phyloP scores from a whole-genome alignment of 1,140 invertebrate species.

The Drosophila mauritiana region DNA sequence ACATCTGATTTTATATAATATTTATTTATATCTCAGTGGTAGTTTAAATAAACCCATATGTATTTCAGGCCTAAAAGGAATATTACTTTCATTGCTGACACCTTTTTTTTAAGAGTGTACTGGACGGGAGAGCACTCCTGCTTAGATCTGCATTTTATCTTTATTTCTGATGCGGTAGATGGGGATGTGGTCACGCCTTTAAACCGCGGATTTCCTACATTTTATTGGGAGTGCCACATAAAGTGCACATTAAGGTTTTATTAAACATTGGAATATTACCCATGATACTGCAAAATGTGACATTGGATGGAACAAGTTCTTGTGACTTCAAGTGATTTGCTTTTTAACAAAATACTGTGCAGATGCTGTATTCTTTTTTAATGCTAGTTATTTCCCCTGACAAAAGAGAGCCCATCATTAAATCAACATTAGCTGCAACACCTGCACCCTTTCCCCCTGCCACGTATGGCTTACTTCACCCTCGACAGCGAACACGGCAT shows the following conservation, averaged over 20 bases:
- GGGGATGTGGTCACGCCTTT: constrained; percentile 8
- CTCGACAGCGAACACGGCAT: constrained; percentile 2
- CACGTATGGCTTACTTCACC: not conserved
- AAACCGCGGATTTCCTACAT: not conserved
- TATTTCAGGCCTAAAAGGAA: too few relatives aligned
- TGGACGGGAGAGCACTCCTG: constrained; percentile 8
- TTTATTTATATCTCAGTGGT: too few relatives aligned
- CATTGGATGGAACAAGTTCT: not conserved
- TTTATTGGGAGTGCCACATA: not conserved
- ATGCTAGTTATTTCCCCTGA: not conserved
- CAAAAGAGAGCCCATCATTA: constrained; percentile 6
- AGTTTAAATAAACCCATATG: too few relatives aligned
- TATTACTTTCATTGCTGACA: too few relatives aligned
- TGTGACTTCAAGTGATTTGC: not conserved
- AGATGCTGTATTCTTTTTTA: too few relatives aligned
- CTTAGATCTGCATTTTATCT: constrained; percentile 10
- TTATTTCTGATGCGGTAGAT: constrained; percentile 10
- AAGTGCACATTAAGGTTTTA: constrained; percentile 8
- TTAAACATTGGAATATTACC: constrained; percentile 1
- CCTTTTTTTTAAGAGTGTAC: constrained; percentile 7
- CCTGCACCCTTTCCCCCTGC: not conserved
- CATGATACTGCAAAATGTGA: not conserved
- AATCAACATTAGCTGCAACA: constrained; percentile 10
- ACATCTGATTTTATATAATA: too few relatives aligned
- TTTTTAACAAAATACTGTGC: not conserved